A percentile compares a stretch with the other conserved stretches of the same genome.
Conservation (phyloP, 2,113 vertebrate genomes). For the Petroica traversi region DNA sequence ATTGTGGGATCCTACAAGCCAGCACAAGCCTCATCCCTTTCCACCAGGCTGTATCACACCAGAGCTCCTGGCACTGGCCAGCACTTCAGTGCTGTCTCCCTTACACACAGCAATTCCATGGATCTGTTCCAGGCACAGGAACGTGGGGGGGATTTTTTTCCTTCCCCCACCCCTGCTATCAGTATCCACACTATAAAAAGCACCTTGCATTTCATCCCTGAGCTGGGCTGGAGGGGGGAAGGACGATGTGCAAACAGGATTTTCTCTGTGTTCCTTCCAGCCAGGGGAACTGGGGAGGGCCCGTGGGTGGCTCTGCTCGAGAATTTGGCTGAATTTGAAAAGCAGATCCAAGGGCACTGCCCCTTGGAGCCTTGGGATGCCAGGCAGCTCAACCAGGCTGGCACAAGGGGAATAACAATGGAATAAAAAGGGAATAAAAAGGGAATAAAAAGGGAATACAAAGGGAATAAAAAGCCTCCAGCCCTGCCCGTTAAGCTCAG, state of each 20-base stretch:
- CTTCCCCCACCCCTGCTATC: neutral
- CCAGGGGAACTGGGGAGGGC: neutral
- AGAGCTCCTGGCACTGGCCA: neutral
- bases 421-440: too few relatives aligned
- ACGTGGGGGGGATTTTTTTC: neutral
- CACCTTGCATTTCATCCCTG: accelerated
- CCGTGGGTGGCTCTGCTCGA: neutral
- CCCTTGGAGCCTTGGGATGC: neutral
- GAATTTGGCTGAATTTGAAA: neutral
- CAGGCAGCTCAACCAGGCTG: neutral
- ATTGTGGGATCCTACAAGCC: neutral
- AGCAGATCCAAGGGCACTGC: neutral
- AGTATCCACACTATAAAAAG: neutral
- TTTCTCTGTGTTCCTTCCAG: accelerated
- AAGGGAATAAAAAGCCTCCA: neutral
- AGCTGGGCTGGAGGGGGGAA: neutral
- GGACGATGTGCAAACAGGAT: neutral
- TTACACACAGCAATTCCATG: neutral
- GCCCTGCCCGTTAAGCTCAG: neutral
- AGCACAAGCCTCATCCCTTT: neutral
- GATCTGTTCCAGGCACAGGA: neutral
- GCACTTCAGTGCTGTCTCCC: accelerated
- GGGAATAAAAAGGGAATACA: too few relatives aligned
- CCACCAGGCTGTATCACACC: accelerated
- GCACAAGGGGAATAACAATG: too few relatives aligned